Evolutionary conservation across 2,113 vertebrate species (phyloP).

Genomic region (Platichthys stellatus): DNA sequence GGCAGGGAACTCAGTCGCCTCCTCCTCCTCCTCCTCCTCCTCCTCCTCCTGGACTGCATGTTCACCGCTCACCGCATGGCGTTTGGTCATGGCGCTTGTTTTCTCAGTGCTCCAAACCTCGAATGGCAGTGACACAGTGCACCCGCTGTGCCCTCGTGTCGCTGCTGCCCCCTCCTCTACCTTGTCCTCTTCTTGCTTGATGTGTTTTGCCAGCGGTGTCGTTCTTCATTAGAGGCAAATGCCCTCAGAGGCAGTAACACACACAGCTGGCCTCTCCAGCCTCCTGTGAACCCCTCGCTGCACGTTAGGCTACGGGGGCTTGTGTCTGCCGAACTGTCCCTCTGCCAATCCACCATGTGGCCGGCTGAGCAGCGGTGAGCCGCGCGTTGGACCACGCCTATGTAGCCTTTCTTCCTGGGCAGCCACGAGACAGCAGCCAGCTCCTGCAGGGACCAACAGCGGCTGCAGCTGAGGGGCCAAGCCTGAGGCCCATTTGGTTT

Average conservation of each 20-base stretch:
- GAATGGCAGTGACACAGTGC: conserved; percentile 51
- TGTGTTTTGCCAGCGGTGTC: conserved; percentile 60
- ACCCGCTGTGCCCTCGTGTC: conserved; percentile 46
- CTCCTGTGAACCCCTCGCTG: conserved; percentile 61
- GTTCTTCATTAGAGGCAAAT: conserved; percentile 62
- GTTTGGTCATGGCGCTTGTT: conserved; percentile 64
- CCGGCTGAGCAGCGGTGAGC: conserved; percentile 59
- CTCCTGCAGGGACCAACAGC: conserved; percentile 64
- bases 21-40: conserved; percentile 41
- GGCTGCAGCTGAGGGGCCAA: conserved; percentile 72
- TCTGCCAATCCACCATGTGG: conserved; percentile 59
- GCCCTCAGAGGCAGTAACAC: conserved; percentile 39
- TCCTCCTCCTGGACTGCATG: conserved; percentile 41
- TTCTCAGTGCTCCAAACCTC: conserved; percentile 58
- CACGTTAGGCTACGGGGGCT: conserved; percentile 40
- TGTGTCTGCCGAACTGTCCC: conserved; percentile 55
- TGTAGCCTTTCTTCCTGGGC: conserved; percentile 66
- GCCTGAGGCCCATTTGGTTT: conserved; percentile 78
- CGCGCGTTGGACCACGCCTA: conserved; percentile 66
- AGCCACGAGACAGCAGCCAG: conserved; percentile 68
- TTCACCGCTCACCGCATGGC: conserved; percentile 61
- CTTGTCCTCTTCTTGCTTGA: conserved; percentile 32
- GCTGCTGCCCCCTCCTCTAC: conserved; percentile 34
- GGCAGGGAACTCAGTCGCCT: conserved; percentile 47
- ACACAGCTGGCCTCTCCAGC: conserved; percentile 59